These are phyloP conservation scores for Xestia xanthographa DNA, from an alignment of 2,888 invertebrate genomes.

Conservation along the genomic window DNA sequence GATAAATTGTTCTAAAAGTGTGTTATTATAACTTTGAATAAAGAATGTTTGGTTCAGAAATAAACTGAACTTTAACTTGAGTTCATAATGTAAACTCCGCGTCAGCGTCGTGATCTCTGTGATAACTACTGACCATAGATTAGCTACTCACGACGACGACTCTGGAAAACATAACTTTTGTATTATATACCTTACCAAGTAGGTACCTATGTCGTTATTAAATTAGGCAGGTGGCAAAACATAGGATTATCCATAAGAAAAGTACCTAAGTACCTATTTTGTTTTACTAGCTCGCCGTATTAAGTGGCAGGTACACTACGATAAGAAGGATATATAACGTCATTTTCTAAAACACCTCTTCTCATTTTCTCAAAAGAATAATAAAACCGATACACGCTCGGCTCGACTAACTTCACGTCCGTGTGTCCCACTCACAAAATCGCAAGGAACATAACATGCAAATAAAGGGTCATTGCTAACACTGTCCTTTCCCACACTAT, in stretches of 20 bases:
- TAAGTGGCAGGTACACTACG: background rate
- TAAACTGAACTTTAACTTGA: background rate
- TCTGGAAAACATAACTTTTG: background rate
- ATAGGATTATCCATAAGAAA: background rate
- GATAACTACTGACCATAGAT: background rate
- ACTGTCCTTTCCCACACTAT: conserved; percentile 85
- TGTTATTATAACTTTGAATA: conserved; percentile 27
- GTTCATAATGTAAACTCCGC: background rate
- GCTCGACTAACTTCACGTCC: conserved; percentile 28
- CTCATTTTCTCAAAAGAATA: background rate
- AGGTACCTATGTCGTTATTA: background rate
- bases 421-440: conserved; percentile 49
- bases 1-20: conserved; percentile 60
- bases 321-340: background rate
- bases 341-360: background rate
- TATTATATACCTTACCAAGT: background rate
- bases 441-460: conserved; percentile 73
- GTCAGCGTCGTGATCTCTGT: background rate
- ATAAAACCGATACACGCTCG: conserved; percentile 2
- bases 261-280: background rate
- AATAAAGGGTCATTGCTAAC: conserved; percentile 83
- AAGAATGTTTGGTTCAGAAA: conserved; percentile 2
- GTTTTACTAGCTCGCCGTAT: background rate
- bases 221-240: background rate
- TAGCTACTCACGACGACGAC: background rate